Conservation (phyloP, 2,888 invertebrate genomes). For the Tinea semifulvella region DNA sequence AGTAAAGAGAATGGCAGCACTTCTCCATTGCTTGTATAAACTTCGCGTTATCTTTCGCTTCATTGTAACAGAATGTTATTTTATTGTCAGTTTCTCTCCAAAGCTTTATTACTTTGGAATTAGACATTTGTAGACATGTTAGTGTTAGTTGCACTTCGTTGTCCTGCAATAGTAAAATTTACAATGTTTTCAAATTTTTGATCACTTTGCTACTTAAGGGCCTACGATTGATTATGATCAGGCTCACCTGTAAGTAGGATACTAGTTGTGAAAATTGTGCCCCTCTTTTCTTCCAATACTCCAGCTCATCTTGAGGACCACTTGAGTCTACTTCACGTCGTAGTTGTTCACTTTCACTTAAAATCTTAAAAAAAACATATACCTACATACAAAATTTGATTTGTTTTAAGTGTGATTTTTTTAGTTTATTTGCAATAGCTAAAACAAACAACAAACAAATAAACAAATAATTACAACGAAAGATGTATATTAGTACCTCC, state of each 20-base stretch:
- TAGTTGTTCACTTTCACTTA: slow-evolving; percentile 92
- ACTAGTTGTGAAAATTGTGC: slow-evolving; percentile 92
- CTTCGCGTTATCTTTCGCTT: slow-evolving; percentile 95
- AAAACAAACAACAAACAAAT: too few species aligned
- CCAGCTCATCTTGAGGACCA: slow-evolving; percentile 94
- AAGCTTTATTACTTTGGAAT: slow-evolving; percentile 79
- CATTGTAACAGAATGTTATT: slow-evolving; percentile 94
- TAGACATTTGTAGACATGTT: slow-evolving; percentile 76
- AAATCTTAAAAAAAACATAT: slow-evolving; percentile 56
- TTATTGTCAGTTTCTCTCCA: slow-evolving; percentile 90
- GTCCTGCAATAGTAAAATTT: too few species aligned
- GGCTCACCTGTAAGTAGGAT: slow-evolving; percentile 73
- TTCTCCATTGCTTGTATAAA: slow-evolving; percentile 94
- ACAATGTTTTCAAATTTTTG: too few species aligned
- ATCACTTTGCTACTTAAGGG: too few species aligned
- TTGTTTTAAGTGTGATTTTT: too few species aligned
- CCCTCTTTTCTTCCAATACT: slow-evolving; percentile 95
- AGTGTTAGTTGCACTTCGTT: slow-evolving; percentile 81
- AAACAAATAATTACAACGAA: not conserved
- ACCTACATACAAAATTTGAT: too few species aligned
- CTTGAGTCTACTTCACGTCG: slow-evolving; percentile 90
- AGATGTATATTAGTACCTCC: slow-evolving; percentile 52
- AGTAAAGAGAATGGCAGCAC: slow-evolving; percentile 91
- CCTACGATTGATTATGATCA: too few species aligned
- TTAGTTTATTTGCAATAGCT: too few species aligned